Conservation (phyloP, 35 echinoderm and acorn worm genomes). For the Amphiura filiformis region DNA sequence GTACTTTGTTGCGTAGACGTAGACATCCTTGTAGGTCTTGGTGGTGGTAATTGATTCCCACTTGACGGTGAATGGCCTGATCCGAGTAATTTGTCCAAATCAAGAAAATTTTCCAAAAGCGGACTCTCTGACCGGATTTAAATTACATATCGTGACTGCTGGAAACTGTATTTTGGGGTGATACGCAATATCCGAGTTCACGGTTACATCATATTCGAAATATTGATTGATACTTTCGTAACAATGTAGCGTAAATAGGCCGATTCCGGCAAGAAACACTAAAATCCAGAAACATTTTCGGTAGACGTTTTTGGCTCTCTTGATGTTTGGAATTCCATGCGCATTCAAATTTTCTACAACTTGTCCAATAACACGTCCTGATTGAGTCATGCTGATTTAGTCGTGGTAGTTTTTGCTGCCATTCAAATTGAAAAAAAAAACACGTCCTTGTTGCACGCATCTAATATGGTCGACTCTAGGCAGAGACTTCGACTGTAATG, state of each 20-base stretch:
- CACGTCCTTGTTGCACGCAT: no score
- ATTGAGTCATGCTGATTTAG: no score
- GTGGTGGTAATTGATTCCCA: no score
- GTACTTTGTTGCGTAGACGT: no score
- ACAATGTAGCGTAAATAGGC: conserved; percentile 12
- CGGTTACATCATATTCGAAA: conserved; percentile 20
- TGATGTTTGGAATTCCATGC: conserved; percentile 61
- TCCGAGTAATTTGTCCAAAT: background rate
- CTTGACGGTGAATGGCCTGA: no score
- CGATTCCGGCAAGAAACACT: background rate
- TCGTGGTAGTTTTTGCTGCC: no score
- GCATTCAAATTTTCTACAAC: conserved; percentile 35
- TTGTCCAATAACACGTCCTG: no score
- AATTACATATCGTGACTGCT: conserved; percentile 59
- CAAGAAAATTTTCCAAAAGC: background rate
- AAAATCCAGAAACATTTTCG: conserved; percentile 13
- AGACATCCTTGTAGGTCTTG: no score
- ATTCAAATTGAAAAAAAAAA: no score
- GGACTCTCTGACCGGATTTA: conserved; percentile 24
- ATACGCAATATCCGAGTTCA: conserved; percentile 12
- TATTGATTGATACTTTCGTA: background rate
- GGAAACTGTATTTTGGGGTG: conserved; percentile 24
- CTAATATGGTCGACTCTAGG: no score
- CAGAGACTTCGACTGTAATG: no score
- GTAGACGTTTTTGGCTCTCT: background rate